phyloP scores from a whole-genome alignment of 2,888 invertebrate species.

The Leucophenga montana region DNA sequence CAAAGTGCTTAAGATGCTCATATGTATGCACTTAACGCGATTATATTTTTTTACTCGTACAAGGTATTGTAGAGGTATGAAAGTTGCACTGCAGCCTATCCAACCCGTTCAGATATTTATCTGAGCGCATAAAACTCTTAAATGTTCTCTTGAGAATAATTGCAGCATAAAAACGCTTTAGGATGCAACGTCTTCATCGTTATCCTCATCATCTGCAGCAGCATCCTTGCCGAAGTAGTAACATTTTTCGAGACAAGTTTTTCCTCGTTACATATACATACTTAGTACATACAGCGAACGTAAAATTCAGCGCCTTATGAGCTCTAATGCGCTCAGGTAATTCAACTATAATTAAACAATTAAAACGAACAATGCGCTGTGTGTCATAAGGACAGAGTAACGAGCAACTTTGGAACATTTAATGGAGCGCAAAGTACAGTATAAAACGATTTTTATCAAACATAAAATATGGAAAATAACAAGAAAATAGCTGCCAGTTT shows the following conservation, averaged over 20 bases:
- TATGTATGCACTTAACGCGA: not conserved
- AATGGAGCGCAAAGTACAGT: not conserved
- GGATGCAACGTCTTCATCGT: not conserved
- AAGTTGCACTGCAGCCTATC: not conserved
- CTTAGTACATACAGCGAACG: too few species aligned
- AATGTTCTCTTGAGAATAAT: constrained; percentile 22
- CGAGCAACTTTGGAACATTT: not conserved
- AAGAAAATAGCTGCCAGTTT: too few species aligned
- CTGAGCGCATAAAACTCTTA: constrained; percentile 9
- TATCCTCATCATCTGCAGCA: not conserved
- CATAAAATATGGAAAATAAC: too few species aligned
- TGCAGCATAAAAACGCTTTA: constrained; percentile 11
- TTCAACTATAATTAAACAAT: constrained; percentile 62
- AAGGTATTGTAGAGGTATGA: too few species aligned
- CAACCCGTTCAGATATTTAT: not conserved
- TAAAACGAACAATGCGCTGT: constrained; percentile 41
- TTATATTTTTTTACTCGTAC: not conserved
- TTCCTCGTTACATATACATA: not conserved
- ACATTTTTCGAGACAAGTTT: not conserved
- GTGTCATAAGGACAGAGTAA: not conserved
- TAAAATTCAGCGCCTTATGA: too few species aligned
- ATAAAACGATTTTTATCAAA: too few species aligned
- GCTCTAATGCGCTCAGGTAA: not conserved
- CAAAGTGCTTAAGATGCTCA: not conserved
- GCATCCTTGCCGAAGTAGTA: not conserved